These are phyloP conservation scores for Oscheius sp. DNA, from an alignment of 2,888 invertebrate species.

Conservation along the genomic window DNA sequence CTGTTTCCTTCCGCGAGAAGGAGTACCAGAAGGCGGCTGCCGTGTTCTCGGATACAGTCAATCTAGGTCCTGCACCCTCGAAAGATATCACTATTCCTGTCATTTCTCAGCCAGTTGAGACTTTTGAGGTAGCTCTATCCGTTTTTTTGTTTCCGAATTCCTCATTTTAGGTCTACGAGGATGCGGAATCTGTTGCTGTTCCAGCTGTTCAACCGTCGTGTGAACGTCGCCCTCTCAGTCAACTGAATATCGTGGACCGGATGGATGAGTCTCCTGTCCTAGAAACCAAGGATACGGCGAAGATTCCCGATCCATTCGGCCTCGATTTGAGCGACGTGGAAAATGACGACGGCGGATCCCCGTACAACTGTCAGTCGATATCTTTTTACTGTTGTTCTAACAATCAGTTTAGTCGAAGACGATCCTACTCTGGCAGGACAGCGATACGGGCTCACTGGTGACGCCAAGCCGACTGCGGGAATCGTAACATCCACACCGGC, in stretches of 20 bases:
- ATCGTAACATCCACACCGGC: constrained; percentile 37
- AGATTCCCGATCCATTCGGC: too few species aligned
- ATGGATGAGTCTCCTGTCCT: background rate
- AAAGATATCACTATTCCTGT: constrained; percentile 32
- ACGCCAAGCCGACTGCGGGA: background rate
- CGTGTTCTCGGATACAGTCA: constrained; percentile 34
- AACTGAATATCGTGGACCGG: background rate
- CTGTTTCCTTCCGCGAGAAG: constrained; percentile 21
- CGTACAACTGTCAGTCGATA: background rate
- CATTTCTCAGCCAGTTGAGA: constrained; percentile 10
- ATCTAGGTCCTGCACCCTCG: constrained; percentile 1
- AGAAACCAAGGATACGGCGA: background rate
- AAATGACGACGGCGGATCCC: background rate
- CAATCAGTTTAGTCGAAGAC: background rate
- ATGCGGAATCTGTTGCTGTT: constrained; percentile 3
- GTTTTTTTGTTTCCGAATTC: background rate
- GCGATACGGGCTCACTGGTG: background rate
- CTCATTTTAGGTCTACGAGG: constrained; percentile 17
- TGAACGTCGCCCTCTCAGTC: background rate
- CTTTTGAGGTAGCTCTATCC: constrained; percentile 22
- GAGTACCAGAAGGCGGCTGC: constrained; percentile 28
- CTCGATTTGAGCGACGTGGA: background rate
- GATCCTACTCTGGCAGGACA: constrained; percentile 31
- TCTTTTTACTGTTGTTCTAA: background rate
- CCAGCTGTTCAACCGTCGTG: background rate